Evolutionary conservation across 2,888 invertebrate species (phyloP).

Genomic region (Xestoiulus laeticollis): DNA sequence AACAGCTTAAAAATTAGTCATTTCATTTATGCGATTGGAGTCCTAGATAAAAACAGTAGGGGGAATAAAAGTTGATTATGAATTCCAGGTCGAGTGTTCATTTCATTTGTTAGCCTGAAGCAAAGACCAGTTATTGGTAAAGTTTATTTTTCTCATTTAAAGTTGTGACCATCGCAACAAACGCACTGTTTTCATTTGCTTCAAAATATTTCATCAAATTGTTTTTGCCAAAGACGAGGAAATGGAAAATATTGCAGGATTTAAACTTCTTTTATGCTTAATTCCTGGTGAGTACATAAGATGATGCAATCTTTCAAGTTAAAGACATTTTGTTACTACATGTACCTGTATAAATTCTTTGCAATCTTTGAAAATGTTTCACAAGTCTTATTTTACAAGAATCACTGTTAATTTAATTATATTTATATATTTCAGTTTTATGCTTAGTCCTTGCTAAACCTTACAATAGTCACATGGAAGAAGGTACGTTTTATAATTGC

Average conservation of each 20-base stretch:
- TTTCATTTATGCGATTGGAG: background rate
- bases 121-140: background rate
- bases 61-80: background rate
- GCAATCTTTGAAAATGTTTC: no score
- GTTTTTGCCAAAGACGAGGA: background rate
- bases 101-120: background rate
- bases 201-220: background rate
- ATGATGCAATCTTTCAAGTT: background rate
- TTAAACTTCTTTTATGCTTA: background rate
- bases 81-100: conserved; percentile 26
- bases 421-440: background rate
- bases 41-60: background rate
- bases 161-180: background rate
- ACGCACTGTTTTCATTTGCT: background rate
- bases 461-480: background rate
- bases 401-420: no score
- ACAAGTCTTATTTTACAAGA: no score
- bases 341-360: no score
- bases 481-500: background rate
- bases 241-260: background rate
- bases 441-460: background rate
- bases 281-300: background rate
- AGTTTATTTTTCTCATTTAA: background rate
- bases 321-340: background rate
- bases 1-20: background rate